These are phyloP conservation scores for Diplosoma virens DNA, from an alignment of 23 tunicate species.

Conservation along the genomic window DNA sequence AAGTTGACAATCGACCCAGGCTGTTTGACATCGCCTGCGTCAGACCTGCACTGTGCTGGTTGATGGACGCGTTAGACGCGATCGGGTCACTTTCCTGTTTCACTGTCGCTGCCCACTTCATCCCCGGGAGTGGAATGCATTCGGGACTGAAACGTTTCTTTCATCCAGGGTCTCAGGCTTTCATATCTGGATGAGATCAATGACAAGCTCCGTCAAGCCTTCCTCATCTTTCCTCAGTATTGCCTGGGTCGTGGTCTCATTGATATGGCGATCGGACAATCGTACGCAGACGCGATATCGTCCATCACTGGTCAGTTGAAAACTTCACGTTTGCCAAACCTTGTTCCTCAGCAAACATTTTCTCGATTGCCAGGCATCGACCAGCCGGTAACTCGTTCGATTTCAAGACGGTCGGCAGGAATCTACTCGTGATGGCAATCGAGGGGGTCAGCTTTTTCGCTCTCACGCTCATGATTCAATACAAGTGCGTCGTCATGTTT, in stretches of 20 bases:
- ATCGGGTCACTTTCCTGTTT: too few species aligned
- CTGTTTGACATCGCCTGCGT: too few species aligned
- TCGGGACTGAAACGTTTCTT: too few species aligned
- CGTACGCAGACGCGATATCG: slow-evolving; percentile 84
- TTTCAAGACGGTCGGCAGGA: slow-evolving; percentile 63
- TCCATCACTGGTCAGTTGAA: slow-evolving; percentile 69
- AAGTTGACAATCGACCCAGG: too few species aligned
- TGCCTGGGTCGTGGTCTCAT: slow-evolving; percentile 93
- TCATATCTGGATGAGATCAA: slow-evolving; percentile 41
- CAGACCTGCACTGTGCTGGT: too few species aligned
- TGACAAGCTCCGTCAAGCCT: slow-evolving; percentile 37
- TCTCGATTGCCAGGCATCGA: too few species aligned
- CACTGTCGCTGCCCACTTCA: too few species aligned
- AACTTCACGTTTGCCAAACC: too few species aligned
- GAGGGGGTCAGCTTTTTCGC: slow-evolving; percentile 66
- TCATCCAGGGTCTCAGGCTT: slow-evolving; percentile 1
- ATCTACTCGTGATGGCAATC: slow-evolving; percentile 69
- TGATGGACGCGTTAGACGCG: too few species aligned
- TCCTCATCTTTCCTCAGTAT: slow-evolving; percentile 92
- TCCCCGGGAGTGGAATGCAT: too few species aligned
- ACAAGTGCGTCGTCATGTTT: slow-evolving; percentile 72
- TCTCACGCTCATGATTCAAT: slow-evolving; percentile 69
- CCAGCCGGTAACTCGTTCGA: too few species aligned
- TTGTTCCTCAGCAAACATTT: too few species aligned
- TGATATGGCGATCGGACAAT: slow-evolving; percentile 90